Percentiles rank a stretch among this genome's conserved stretches.
Evolutionary conservation across 2,888 invertebrate species (phyloP).

Genomic region (Agrochola lychnidis): DNA sequence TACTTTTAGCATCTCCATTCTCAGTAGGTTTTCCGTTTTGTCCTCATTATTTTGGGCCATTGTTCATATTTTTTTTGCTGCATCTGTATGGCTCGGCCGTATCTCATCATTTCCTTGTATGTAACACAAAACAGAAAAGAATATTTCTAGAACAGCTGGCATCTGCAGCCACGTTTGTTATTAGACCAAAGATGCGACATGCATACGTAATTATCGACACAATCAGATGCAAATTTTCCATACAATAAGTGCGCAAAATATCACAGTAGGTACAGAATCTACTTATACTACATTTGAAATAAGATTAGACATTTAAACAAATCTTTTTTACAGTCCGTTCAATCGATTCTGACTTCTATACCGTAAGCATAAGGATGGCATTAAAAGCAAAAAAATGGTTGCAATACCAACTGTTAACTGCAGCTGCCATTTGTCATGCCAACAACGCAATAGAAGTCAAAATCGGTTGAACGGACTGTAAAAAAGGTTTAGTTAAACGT

Average conservation of each 20-base stretch:
- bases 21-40: not conserved
- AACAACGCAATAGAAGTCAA: no score
- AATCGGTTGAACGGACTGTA: no score
- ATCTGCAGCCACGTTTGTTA: conserved; percentile 21
- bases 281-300: not conserved
- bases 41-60: not conserved
- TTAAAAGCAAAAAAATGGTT: no score
- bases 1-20: not conserved
- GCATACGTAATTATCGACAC: conserved; percentile 46
- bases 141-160: conserved; percentile 3
- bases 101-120: not conserved
- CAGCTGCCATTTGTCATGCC: no score
- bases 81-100: no score
- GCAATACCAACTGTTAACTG: no score
- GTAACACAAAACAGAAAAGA: conserved; percentile 7
- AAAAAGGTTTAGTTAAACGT: no score
- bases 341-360: no score
- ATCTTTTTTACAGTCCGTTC: no score
- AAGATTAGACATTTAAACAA: no score
- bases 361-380: no score
- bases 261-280: not conserved
- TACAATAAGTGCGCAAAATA: conserved; percentile 47
- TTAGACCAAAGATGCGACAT: conserved; percentile 40
- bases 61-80: not conserved
- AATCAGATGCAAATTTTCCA: conserved; percentile 53